Percentiles rank a stretch among this genome's conserved stretches.
Evolutionary conservation across 1,140 invertebrate species (phyloP).

Genomic region (Drosophila kurseongensis): DNA sequence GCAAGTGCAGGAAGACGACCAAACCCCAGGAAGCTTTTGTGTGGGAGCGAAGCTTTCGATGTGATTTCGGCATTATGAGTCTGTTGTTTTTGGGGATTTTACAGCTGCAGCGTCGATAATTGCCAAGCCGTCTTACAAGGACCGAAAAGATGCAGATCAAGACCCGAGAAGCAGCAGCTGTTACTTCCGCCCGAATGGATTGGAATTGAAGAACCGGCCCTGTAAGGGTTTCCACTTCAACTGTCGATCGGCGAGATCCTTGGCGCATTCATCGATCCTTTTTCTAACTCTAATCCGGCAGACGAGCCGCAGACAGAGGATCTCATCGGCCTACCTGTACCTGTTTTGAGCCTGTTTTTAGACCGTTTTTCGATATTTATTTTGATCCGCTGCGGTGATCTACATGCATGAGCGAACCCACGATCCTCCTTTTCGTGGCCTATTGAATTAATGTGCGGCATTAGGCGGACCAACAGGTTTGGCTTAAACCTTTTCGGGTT

Average conservation of each 20-base stretch:
- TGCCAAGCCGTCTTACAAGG: conserved; percentile 57
- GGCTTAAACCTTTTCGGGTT: conserved; percentile 12
- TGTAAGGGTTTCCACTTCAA: conserved; percentile 25
- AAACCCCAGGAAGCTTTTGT: conserved; percentile 52
- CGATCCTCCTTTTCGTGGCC: conserved; percentile 31
- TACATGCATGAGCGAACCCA: conserved; percentile 55
- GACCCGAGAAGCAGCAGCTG: conserved; percentile 55
- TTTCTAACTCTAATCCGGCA: conserved; percentile 73
- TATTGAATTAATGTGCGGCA: conserved; percentile 74
- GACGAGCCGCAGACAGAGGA: conserved; percentile 44
- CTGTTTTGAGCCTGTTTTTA: conserved; percentile 25
- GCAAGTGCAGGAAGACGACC: conserved; percentile 2
- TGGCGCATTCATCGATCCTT: conserved; percentile 43
- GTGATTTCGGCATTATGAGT: conserved; percentile 26
- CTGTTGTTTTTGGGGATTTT: conserved; percentile 53
- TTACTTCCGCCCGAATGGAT: conserved; percentile 70
- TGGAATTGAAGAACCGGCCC: conserved; percentile 14
- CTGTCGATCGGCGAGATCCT: conserved; percentile 17
- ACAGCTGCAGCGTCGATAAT: conserved; percentile 73
- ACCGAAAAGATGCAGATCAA: conserved; percentile 47
- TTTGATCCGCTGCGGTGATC: conserved; percentile 57
- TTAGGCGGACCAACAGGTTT: conserved; percentile 69
- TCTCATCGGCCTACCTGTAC: conserved; percentile 21
- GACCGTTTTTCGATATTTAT: conserved; percentile 33
- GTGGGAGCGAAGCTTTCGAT: conserved; percentile 78